Evolutionary conservation across 2,888 invertebrate genomes (phyloP).

Genomic region (Xylota sylvarum): DNA sequence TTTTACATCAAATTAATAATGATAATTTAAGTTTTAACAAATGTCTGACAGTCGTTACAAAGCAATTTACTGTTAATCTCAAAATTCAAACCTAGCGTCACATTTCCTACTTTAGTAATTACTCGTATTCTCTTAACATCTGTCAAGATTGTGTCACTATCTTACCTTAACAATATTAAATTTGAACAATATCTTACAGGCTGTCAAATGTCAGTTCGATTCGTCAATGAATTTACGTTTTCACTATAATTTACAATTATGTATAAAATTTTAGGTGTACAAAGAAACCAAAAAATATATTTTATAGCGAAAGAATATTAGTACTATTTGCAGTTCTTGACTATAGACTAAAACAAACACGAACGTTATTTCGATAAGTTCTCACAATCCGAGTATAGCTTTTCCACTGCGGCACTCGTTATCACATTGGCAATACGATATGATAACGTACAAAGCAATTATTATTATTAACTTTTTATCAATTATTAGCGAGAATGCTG

Average conservation of each 20-base stretch:
- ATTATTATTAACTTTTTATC: constrained; percentile 57
- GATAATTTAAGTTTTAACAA: too few relatives aligned
- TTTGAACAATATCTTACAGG: not conserved
- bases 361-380: constrained; percentile 41
- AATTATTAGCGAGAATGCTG: constrained; percentile 28
- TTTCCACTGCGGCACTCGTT: constrained; percentile 36
- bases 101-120: not conserved
- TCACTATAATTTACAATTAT: constrained; percentile 2
- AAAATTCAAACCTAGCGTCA: not conserved
- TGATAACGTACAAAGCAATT: constrained; percentile 60
- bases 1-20: too few relatives aligned
- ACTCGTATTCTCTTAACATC: not conserved
- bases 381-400: constrained; percentile 11
- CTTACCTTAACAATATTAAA: constrained; percentile 20
- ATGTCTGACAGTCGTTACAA: too few relatives aligned
- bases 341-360: constrained; percentile 36
- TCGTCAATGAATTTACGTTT: not conserved
- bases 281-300: not conserved
- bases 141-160: not conserved
- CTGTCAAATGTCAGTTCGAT: constrained; percentile 6
- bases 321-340: constrained; percentile 6
- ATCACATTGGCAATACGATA: constrained; percentile 49
- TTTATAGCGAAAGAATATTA: constrained; percentile 7
- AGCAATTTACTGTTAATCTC: too few relatives aligned
- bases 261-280: not conserved